Evolutionary conservation across 2,888 invertebrate species (phyloP), one percentile per base, ranked within the genome.

Genomic region (Dasysyrphus albostriatus): DNA sequence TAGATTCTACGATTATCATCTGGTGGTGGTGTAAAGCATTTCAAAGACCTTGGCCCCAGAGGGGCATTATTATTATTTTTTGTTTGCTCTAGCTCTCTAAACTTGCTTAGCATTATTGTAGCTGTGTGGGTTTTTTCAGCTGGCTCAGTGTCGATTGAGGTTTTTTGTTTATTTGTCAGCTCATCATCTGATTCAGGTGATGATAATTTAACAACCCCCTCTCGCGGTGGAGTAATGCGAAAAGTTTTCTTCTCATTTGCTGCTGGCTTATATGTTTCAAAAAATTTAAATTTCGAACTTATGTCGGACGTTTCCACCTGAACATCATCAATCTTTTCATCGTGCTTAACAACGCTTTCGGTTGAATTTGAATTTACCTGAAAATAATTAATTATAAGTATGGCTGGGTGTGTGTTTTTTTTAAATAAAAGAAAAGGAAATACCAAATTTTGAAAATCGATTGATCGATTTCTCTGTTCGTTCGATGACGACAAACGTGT

Each of bases 21-120:
- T 16, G 97, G 97, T 0, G 98, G 98, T 2, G 98, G 98, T 0
- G 98, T 98, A 93, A 98, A 98, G 80, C 97, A 94, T 92, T 98
- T 98, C 84, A 98, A 92, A 0, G 98, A 98, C 91, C 97, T 97
- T 0, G 96, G 97, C 12, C 96, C 95, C 10, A 39, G 51, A 12
- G 79, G n/a, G 5, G 80, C 80, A 3, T 77, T 84, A 65, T 12
- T 39, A 59, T 39, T 42, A 16, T 65, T 93, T 85, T 94, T 93
- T 79, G 95, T 94, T 89, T 96, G 95, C 93, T 98, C 98, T 94
- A 98, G 95, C 93, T 97, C 96, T 1, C 98, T 94, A 94, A 98
- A 98, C 89, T 98, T 96, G 90, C 94, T 95, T 89, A 98, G 94
- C 96, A 98, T 98, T 90, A 96, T 95, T 56, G 96, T 95, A 14